These are phyloP conservation scores for Oasisia sp. DNA, from an alignment of 2,888 invertebrate species.

Conservation along the genomic window DNA sequence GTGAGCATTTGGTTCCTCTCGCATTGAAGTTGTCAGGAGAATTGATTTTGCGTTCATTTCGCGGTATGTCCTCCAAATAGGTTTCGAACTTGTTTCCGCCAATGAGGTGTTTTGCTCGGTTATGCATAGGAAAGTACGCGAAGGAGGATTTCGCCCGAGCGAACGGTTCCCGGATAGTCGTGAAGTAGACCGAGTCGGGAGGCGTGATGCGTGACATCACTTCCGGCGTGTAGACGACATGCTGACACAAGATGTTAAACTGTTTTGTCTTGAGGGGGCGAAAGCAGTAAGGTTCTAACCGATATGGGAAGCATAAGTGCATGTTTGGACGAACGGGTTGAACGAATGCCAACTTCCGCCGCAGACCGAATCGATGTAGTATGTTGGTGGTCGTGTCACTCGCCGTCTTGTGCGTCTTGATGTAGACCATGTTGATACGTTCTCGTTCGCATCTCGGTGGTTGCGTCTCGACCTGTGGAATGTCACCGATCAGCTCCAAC, in stretches of 20 bases:
- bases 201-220: conserved; percentile 55
- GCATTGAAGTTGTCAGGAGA: background rate
- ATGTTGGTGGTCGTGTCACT: conserved; percentile 23
- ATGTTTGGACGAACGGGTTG: background rate
- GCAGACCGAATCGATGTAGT: conserved; percentile 19
- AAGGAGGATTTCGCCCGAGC: conserved; percentile 57
- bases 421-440: conserved; percentile 17
- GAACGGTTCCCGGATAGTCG: conserved; percentile 60
- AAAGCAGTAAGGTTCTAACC: conserved; percentile 50
- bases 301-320: conserved; percentile 59
- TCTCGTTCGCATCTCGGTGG: background rate
- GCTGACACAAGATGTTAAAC: conserved; percentile 58
- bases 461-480: background rate
- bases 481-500: background rate
- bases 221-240: conserved; percentile 54
- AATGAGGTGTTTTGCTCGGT: too few relatives aligned
- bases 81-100: background rate
- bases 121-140: conserved; percentile 52
- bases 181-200: conserved; percentile 51
- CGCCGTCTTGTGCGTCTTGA: conserved; percentile 18
- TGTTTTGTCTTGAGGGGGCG: conserved; percentile 41
- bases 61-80: background rate
- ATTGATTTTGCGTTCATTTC: background rate
- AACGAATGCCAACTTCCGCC: conserved; percentile 12
- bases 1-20: background rate